Evolutionary conservation across 2,888 invertebrate genomes (phyloP), one percentile per base, ranked within the genome.

Genomic region (Leptopilina myrica): DNA sequence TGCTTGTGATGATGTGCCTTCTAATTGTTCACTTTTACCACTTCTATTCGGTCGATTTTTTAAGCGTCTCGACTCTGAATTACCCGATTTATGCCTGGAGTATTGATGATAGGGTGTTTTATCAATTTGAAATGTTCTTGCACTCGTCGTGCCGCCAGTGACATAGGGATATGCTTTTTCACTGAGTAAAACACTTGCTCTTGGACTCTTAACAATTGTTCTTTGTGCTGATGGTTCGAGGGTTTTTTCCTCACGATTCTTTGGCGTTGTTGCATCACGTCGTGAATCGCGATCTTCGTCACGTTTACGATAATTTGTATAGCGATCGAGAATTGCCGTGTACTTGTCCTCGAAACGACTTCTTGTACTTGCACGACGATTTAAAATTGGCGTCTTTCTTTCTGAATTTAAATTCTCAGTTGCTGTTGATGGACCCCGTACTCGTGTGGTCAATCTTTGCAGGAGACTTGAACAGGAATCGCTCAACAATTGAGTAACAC

Each of bases 381-480:
- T 64, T 6, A 20, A 66, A 56, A 56, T 26, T 73, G 64, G 26
- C 26, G 53, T 40, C 59, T 62, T 78, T 14, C 62, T 69, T n/a
- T 14, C 53, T 33, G 2, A n/a, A 8, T 33, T 59, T 5, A 77
- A 20, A 46, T 26, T 66, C 40, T 80, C 79, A 77, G n/a, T 46
- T 6, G 79, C 89, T 9, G 92, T 95, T 76, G 96, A 96, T 64
- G 96, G 96, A 75, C 96, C 96, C 82, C 97, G 94, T 73, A 94
- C 94, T 83, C 96, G 94, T 56, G 95, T 95, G 9, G 94, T 93
- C 88, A 97, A 93, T 85, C 97, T 94, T 90, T 97, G 97, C 87
- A 97, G 94, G 85, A 97, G 94, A 92, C 95, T 97, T 88, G 96
- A 96, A 92, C 97, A 97, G 86, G 97, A 97, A 91, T 97, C 97